A percentile compares a stretch with the other conserved stretches of the same genome.
phyloP scores from a whole-genome alignment of 2,888 invertebrate species.

The Phoenoteleia sp. region DNA sequence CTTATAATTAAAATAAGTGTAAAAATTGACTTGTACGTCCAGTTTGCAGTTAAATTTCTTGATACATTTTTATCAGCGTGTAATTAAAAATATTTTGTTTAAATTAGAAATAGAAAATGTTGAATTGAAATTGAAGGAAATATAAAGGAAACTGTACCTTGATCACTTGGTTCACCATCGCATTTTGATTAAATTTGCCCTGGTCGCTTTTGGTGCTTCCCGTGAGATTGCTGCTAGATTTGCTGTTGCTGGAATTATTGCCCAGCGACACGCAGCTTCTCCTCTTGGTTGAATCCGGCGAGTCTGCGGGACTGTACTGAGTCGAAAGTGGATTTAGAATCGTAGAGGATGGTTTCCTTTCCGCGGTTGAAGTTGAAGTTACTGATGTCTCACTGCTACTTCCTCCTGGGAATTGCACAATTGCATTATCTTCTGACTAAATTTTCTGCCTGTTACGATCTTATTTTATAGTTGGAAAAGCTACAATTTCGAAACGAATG shows the following conservation, averaged over 20 bases:
- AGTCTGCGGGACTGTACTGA: slow-evolving; percentile 86
- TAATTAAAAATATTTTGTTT: no score
- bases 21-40: no score
- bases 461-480: no score
- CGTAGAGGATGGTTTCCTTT: slow-evolving; percentile 89
- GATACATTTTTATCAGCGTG: no score
- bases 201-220: slow-evolving; percentile 89
- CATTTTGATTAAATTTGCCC: slow-evolving; percentile 86
- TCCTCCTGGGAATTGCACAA: slow-evolving; percentile 79
- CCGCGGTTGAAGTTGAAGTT: slow-evolving; percentile 88
- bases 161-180: slow-evolving; percentile 84
- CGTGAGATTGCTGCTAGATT: slow-evolving; percentile 93
- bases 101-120: no score
- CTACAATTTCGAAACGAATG: no score
- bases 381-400: slow-evolving; percentile 86
- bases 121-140: no score
- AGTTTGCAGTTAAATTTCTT: no score
- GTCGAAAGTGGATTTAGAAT: slow-evolving; percentile 87
- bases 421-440: neutral
- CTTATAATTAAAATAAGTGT: no score
- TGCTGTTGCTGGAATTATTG: slow-evolving; percentile 93
- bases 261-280: slow-evolving; percentile 88
- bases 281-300: slow-evolving; percentile 87
- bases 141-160: no score
- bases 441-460: neutral